Evolutionary conservation across 1,140 invertebrate genomes (phyloP).

Genomic region (Aphelinus certus): DNA sequence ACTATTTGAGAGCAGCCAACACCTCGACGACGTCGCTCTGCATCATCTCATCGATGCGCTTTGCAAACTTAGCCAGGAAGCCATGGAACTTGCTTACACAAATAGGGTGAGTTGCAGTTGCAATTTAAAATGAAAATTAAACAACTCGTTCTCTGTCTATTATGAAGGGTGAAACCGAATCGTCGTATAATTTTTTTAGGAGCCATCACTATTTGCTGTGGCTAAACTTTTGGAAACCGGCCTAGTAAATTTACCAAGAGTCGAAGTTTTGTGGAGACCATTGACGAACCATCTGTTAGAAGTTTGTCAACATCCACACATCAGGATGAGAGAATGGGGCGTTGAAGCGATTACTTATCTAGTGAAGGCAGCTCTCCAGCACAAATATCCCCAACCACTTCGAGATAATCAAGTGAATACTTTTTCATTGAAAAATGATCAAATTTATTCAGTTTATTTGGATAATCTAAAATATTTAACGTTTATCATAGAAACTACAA

Average conservation of each 20-base stretch:
- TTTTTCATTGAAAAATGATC: constrained; percentile 14
- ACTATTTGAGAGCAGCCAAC: constrained; percentile 94
- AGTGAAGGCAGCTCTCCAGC: constrained; percentile 90
- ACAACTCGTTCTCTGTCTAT: too few species aligned
- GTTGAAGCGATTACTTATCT: constrained; percentile 96
- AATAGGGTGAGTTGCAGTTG: constrained; percentile 76
- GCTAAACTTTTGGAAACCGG: constrained; percentile 97
- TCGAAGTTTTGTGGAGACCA: constrained; percentile 95
- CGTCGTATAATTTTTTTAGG: constrained; percentile 66
- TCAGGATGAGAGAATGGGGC: constrained; percentile 96
- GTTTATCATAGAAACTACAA: constrained; percentile 76
- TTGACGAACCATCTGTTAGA: constrained; percentile 96
- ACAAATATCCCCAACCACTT: constrained; percentile 85
- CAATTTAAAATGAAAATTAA: neutral
- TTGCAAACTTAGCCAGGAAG: constrained; percentile 95
- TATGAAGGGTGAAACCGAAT: too few species aligned
- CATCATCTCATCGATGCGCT: constrained; percentile 97
- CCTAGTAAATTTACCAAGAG: constrained; percentile 90
- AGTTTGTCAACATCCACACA: constrained; percentile 95
- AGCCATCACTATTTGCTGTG: constrained; percentile 96
- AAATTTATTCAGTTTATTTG: constrained; percentile 19
- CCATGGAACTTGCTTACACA: constrained; percentile 96
- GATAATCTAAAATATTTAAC: constrained; percentile 31
- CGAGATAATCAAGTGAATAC: constrained; percentile 81
- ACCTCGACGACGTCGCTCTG: constrained; percentile 92